Evolutionary conservation across 2,888 invertebrate species (phyloP), one percentile per base, ranked within the genome.

Genomic region (Xiphydria camelus): DNA sequence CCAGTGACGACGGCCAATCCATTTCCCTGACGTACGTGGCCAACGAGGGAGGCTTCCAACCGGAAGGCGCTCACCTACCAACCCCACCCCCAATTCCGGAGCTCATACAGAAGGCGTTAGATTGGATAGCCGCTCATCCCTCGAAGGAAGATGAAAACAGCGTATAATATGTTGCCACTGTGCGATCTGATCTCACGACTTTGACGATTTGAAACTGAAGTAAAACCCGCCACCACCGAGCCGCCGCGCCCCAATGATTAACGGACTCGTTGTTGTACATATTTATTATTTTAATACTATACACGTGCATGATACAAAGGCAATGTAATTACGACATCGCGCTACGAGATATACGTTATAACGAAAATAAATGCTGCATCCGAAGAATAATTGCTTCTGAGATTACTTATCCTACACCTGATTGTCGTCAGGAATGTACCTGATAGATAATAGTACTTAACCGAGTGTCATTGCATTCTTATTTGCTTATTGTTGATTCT

Each of bases 41-140:
- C 36, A 72, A 77, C 53, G 76, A 71, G 44, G 69, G 75, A 19
- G 77, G 77, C 5, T 77, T 76, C 52, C 66, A 71, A 15, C 73
- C 76, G 2, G 66, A 68, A 29, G 77, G 77, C 5, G 73, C 64
- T 14, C 77, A 77, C 39, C 57, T 77, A 15, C 77, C 77, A 3
- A 74, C 73, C 2, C 55, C 77, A 4, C 77, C 77, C 4, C 64
- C 64, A 29, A 72, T 76, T 34, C 77, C 77, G 0, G 61, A 61
- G 7, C 64, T 72, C 1, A 77, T 77, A 41, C 66, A 66, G 39
- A 64, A 69, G 37, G 76, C 65, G 37, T 59, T 72, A 3, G 71
- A 68, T 10, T 72, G 68, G 68, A 62, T 62, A 36, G 66, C 63
- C 5, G 61, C 68, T 5, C 61, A 71, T 42, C 71, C 71, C 1